phyloP scores from a whole-genome alignment of 2,888 invertebrate species.

The Clistopyga incitator region DNA sequence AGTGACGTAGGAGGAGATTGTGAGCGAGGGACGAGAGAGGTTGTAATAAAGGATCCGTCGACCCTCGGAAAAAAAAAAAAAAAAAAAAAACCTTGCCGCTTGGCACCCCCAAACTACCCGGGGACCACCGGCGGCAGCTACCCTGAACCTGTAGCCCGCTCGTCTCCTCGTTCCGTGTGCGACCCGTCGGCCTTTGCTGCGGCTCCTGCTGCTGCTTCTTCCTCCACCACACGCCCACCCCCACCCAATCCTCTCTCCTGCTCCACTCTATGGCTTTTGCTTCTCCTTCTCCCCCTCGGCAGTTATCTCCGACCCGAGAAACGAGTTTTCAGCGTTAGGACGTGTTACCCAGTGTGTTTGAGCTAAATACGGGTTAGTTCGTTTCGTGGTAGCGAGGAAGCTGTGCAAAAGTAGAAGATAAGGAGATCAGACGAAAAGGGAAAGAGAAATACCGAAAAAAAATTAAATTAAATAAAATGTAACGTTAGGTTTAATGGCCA shows the following conservation, averaged over 20 bases:
- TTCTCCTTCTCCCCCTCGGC: constrained; percentile 55
- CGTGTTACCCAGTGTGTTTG: constrained; percentile 65
- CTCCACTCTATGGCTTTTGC: constrained; percentile 34
- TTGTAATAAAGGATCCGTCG: constrained; percentile 77
- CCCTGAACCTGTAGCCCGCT: constrained; percentile 51
- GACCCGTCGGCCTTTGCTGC: constrained; percentile 10
- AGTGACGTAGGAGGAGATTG: constrained; percentile 63
- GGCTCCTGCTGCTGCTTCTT: not conserved
- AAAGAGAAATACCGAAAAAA: constrained; percentile 17
- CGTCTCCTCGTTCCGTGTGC: constrained; percentile 28
- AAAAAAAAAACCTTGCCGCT: constrained; percentile 69
- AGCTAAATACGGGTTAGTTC: constrained; percentile 64
- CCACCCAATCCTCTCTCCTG: not conserved
- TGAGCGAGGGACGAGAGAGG: constrained; percentile 66
- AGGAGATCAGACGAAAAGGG: constrained; percentile 34
- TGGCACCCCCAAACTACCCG: constrained; percentile 67
- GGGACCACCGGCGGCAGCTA: constrained; percentile 39
- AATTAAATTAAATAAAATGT: too few species aligned
- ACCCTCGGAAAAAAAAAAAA: constrained; percentile 76
- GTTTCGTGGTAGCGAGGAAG: constrained; percentile 52
- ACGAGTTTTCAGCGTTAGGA: constrained; percentile 69
- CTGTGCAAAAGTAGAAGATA: constrained; percentile 54
- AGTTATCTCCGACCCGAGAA: constrained; percentile 70
- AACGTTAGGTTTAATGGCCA: not conserved
- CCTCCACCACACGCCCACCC: constrained; percentile 26